Evolutionary conservation across 2,888 invertebrate genomes (phyloP), one percentile per base, ranked within the genome.

Genomic region (Torymus aiolomorphi): DNA sequence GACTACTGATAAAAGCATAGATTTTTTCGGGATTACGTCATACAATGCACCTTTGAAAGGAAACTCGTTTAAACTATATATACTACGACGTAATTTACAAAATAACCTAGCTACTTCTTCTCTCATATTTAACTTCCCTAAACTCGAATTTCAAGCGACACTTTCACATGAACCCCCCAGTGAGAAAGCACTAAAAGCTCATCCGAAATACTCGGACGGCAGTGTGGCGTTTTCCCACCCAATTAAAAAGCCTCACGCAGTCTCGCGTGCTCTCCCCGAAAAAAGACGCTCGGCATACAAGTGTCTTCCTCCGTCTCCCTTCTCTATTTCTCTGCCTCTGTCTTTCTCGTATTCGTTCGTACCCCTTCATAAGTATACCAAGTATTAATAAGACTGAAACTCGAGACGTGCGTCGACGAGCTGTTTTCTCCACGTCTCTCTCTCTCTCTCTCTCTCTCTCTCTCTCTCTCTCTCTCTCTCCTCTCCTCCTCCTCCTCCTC

Each of bases 311-410:
- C 31, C n/a, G n/a, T n/a, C n/a, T n/a, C n/a, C n/a, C n/a, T n/a
- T n/a, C 31, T 31, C 31, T 31, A 3, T 31, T 31, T 31, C 31
- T 31, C 31, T 1, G n/a, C n/a, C 5, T 31, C 31, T 5, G 31
- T 31, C 31, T 31, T 31, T 31, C 61, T 67, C 61, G 31, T 31
- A n/a, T 2, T 20, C n/a, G 13, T 49, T 54, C 61, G n/a, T 14
- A 49, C 42, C 76, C 67, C n/a, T 11, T 63, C 73, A 59, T 52
- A 73, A 56, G 71, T 74, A 69, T 78, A 78, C 73, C 78, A 59
- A 75, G 80, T 80, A 80, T 80, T 80, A 80, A 80, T 80, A 80
- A 80, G 76, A 76, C 76, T 76, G 80, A 80, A 80, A 80, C 76
- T 72, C 76, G 80, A 80, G 71, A 66, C 69, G 57, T 56, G 56